Evolutionary conservation across 2,113 vertebrate genomes (phyloP).

Genomic region (Nymphicus hollandicus): DNA sequence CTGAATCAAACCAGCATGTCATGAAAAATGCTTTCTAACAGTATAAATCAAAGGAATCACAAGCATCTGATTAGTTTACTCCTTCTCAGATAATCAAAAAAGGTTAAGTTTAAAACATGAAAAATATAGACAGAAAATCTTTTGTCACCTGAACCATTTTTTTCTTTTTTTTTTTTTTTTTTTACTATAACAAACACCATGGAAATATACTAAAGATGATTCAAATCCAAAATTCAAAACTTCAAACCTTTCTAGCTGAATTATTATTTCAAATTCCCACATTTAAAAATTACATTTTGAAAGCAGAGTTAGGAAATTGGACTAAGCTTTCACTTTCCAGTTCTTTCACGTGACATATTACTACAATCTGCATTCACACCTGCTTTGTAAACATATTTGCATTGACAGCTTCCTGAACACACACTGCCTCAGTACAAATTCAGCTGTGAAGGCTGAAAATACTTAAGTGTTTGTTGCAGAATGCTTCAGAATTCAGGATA

Average conservation of each 20-base stretch:
- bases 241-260: not conserved
- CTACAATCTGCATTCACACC: not conserved
- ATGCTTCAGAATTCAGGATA: not conserved
- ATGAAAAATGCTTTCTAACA: slow-evolving; percentile 49
- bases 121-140: slow-evolving; percentile 17
- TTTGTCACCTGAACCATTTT: not conserved
- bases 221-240: slow-evolving; percentile 1
- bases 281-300: not conserved
- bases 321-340: not conserved
- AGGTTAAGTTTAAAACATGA: slow-evolving; percentile 46
- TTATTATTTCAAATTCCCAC: not conserved
- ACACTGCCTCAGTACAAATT: not conserved
- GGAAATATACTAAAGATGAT: not conserved
- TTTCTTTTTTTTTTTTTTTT: not conserved
- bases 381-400: not conserved
- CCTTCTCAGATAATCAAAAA: slow-evolving; percentile 54
- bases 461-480: not conserved
- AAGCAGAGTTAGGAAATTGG: not conserved
- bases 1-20: slow-evolving; percentile 61
- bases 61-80: slow-evolving; percentile 27
- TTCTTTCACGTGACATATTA: not conserved
- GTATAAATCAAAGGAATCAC: slow-evolving; percentile 62
- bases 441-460: not conserved
- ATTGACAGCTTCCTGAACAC: not conserved
- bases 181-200: not conserved